Conservation (phyloP, 1,140 invertebrate genomes). For the Thalassaphorura encarpata region DNA sequence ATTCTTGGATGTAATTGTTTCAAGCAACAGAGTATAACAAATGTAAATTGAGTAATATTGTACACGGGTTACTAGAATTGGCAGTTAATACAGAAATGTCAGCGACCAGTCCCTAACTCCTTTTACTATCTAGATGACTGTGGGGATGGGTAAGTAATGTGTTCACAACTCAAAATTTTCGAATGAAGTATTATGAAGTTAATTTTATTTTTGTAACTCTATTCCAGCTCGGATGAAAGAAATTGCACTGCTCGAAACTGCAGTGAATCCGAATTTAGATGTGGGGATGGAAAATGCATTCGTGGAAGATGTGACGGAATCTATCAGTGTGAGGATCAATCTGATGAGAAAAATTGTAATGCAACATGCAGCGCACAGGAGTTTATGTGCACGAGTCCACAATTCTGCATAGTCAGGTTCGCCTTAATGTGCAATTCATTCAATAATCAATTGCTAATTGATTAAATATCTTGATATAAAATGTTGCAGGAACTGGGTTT, state of each 20-base stretch:
- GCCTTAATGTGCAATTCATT: background rate
- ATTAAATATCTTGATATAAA: background rate
- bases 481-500: background rate
- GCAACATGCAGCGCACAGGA: conserved; percentile 40
- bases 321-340: conserved; percentile 49
- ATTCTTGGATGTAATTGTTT: no score
- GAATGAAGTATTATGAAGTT: no score
- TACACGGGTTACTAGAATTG: no score
- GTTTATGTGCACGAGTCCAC: conserved; percentile 46
- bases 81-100: no score
- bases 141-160: conserved; percentile 37
- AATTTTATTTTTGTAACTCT: no score
- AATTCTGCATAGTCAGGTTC: conserved; percentile 42
- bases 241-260: conserved; percentile 51
- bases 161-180: no score
- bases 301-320: conserved; percentile 56
- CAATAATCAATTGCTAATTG: background rate
- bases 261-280: conserved; percentile 48
- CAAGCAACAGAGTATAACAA: no score
- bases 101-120: no score
- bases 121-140: no score
- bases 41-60: no score
- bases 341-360: conserved; percentile 51
- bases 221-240: no score
- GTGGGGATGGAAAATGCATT: conserved; percentile 49